These are phyloP conservation scores for Deilephila porcellus DNA, from an alignment of 2,888 invertebrate genomes.

Conservation along the genomic window DNA sequence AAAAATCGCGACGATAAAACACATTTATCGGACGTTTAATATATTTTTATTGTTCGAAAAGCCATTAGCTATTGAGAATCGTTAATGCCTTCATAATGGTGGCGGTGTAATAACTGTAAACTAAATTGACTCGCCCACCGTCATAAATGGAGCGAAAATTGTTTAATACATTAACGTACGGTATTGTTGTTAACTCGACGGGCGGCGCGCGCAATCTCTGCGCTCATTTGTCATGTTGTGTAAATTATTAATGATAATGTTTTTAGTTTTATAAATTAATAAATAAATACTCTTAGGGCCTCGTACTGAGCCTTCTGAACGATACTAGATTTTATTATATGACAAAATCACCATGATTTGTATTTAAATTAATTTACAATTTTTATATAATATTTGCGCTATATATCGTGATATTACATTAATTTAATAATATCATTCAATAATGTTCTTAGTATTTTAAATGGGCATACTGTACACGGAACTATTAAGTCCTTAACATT, in stretches of 20 bases:
- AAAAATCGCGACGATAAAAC: constrained; percentile 24
- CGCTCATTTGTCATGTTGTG: constrained; percentile 9
- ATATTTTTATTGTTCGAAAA: constrained; percentile 30
- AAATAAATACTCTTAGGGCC: neutral
- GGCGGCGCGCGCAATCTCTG: neutral
- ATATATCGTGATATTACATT: no score
- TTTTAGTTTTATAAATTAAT: constrained; percentile 19
- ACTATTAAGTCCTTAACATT: neutral
- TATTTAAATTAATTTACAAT: no score
- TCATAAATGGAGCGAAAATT: constrained; percentile 31
- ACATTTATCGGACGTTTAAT: constrained; percentile 27
- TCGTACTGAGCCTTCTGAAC: neutral
- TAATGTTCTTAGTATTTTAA: no score
- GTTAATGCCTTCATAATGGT: constrained; percentile 30
- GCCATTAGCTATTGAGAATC: constrained; percentile 31
- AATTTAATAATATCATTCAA: no score
- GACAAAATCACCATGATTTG: no score
- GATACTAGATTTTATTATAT: neutral
- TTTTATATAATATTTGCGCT: no score
- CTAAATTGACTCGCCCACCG: constrained; percentile 28
- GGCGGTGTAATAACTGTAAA: constrained; percentile 27
- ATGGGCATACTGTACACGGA: neutral
- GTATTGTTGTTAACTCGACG: constrained; percentile 18
- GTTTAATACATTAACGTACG: constrained; percentile 27
- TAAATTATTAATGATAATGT: constrained; percentile 16